Base-by-base conservation (phyloP, 2,797 vertebrate species). In the Poeciliopsis gracilis region DNA sequence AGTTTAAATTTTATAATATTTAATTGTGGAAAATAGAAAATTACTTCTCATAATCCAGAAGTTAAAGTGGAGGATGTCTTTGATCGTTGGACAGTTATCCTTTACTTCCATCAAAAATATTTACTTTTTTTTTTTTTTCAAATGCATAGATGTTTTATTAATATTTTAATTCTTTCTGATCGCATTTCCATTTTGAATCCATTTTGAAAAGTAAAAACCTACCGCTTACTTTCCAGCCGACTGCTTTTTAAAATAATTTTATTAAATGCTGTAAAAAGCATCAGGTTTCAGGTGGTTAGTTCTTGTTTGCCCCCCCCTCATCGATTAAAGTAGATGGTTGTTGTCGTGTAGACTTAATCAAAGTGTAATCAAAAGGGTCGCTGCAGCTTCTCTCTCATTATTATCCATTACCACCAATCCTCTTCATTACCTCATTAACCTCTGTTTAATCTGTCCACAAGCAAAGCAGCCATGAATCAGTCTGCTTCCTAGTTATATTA, bases 401-500 rank as follows among this genome's bases (percentile, higher is more conserved):
- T 92, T 88, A 84, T 85, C 77, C 76, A 82, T 87, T 89, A 86
- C 88, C 81, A 82, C 87, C 83, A 82, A 75, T 66, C 78, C 80
- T 89, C 88, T 89, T 94, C 89, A 91, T 93, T 92, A 93, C 90
- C 83, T 90, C 89, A 89, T 91, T 92, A 92, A 93, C 90, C 90
- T 88, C 83, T 41, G 30, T 90, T 93, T 92, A 93, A 95, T 94
- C 90, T 92, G 87, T 86, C 89, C 77, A 84, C 80, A 82, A 88
- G 80, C 49, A 78, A 84, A 83, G 80, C 76, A 73, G 78, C 79
- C 77, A 90, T 92, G 84, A 88, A 87, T 92, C 84, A 86, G 30
- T 59, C 47, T 23, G 43, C 41, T 84, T 43, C 84, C 83, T 85
- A 80, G 59, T 76, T 77, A 28, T 63, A 8, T 76, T 72, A 43